Conservation (phyloP, 2,888 invertebrate species). For the Crematogaster levior region DNA sequence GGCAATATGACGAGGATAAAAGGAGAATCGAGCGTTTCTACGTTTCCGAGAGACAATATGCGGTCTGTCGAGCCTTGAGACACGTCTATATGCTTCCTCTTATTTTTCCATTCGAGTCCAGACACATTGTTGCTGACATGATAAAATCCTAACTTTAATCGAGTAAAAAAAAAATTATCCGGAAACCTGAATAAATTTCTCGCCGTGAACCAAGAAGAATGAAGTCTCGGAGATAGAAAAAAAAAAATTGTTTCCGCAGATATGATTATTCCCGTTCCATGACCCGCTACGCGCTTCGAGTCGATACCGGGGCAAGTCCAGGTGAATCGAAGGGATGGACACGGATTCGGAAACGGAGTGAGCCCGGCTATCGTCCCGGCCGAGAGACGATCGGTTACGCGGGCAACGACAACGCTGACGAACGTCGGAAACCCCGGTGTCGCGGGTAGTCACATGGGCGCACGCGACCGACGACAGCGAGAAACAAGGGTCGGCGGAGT, state of each 20-base stretch:
- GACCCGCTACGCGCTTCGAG: too few relatives aligned
- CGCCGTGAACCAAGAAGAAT: neutral
- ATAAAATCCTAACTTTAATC: neutral
- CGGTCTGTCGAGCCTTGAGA: conserved; percentile 72
- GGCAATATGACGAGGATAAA: conserved; percentile 33
- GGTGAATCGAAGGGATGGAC: neutral
- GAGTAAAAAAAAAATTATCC: neutral
- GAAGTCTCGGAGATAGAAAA: neutral
- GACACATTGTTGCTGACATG: conserved; percentile 24
- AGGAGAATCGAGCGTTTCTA: conserved; percentile 39
- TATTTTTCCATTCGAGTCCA: conserved; percentile 75
- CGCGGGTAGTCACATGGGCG: conserved; percentile 42
- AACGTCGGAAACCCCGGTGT: conserved; percentile 3
- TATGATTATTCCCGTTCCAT: neutral
- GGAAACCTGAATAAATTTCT: neutral
- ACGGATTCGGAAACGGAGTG: neutral
- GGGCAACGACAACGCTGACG: conserved; percentile 25
- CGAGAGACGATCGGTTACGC: conserved; percentile 18
- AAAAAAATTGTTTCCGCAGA: too few relatives aligned
- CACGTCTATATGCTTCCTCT: conserved; percentile 68
- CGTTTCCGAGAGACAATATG: conserved; percentile 63
- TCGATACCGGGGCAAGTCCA: neutral
- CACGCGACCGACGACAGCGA: conserved; percentile 34
- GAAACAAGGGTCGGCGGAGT: conserved; percentile 16
- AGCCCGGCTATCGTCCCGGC: neutral